Evolutionary conservation across 2,797 vertebrate genomes (phyloP).

Genomic region (Garrulus glandarius): DNA sequence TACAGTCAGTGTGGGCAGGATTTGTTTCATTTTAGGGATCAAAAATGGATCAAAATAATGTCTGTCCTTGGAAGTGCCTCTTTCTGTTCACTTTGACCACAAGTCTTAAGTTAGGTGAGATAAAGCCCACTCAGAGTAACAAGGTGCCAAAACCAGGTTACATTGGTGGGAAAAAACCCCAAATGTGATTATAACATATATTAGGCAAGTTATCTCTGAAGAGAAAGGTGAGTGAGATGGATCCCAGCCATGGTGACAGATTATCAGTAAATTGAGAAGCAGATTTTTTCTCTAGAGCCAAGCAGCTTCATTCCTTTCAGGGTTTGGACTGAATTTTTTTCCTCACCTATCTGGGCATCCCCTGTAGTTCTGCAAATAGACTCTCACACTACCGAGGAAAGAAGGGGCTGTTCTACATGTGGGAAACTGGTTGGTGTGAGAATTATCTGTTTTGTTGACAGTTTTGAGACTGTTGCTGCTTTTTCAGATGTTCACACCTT

Average conservation of each 20-base stretch:
- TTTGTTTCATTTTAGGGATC: background rate
- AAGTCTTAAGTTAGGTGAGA: background rate
- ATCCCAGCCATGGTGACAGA: background rate
- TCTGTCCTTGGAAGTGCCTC: background rate
- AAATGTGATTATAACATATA: background rate
- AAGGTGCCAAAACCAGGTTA: background rate
- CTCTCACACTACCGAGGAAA: background rate
- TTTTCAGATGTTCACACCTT: background rate
- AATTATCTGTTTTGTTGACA: constrained; percentile 22
- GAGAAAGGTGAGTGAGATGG: background rate
- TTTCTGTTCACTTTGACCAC: background rate
- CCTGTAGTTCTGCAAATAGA: constrained; percentile 14
- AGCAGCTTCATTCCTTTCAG: background rate
- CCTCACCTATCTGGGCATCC: background rate
- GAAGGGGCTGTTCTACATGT: accelerated
- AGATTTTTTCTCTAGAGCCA: background rate
- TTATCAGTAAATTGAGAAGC: constrained; percentile 35
- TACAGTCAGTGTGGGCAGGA: background rate
- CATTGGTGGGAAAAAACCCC: background rate
- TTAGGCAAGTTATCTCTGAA: constrained; percentile 3
- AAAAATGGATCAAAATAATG: background rate
- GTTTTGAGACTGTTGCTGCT: background rate
- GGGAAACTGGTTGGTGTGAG: background rate
- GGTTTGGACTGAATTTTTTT: background rate
- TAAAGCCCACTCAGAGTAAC: background rate